Evolutionary conservation across 2,888 invertebrate species (phyloP).

Genomic region (Operophtera brumata): DNA sequence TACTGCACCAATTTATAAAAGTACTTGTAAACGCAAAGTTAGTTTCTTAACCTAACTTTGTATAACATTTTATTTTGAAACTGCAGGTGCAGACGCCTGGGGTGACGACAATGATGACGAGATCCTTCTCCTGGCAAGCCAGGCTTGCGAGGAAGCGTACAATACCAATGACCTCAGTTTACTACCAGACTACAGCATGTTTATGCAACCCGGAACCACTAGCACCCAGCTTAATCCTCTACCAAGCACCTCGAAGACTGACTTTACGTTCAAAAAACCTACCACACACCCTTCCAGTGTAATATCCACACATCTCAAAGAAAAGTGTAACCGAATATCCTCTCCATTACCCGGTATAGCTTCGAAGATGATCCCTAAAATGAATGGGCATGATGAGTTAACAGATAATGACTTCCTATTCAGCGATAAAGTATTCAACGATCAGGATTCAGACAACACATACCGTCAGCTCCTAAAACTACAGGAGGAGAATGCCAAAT

Average conservation of each 20-base stretch:
- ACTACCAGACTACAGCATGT: conserved; percentile 64
- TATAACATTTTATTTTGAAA: conserved; percentile 21
- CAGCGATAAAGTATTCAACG: conserved; percentile 59
- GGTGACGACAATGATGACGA: conserved; percentile 75
- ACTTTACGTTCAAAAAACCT: conserved; percentile 65
- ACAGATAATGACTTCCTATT: conserved; percentile 57
- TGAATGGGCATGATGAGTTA: conserved; percentile 39
- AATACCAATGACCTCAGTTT: conserved; percentile 44
- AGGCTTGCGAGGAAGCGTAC: conserved; percentile 69
- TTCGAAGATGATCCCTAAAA: conserved; percentile 44
- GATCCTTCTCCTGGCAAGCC: conserved; percentile 70
- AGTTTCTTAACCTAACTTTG: neutral
- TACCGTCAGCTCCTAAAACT: conserved; percentile 60
- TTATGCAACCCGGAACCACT: conserved; percentile 63
- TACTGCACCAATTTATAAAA: neutral
- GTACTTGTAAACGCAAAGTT: neutral
- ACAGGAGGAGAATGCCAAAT: conserved; percentile 66
- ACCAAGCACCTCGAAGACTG: conserved; percentile 56
- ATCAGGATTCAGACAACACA: conserved; percentile 54
- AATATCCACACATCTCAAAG: conserved; percentile 57
- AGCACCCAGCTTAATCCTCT: conserved; percentile 60
- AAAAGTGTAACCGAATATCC: conserved; percentile 63
- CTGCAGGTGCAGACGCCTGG: conserved; percentile 54
- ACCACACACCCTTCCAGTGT: conserved; percentile 39
- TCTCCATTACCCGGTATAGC: conserved; percentile 68